Base-by-base conservation (phyloP, 2,888 invertebrate species). In the Phrixothrix hirtus region DNA sequence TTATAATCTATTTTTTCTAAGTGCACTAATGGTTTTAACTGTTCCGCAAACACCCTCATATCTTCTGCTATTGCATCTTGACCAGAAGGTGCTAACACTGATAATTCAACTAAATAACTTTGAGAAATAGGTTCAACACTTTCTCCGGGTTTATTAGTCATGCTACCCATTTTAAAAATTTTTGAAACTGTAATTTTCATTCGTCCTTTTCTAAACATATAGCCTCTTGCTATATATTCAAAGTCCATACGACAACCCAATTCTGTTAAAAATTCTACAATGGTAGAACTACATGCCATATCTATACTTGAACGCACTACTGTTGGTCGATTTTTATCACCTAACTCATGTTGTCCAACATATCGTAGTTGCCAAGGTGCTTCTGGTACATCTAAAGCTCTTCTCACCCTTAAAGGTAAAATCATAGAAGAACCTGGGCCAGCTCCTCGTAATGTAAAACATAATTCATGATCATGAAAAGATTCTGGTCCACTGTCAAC, bases 101-200 rank as follows among this genome's bases (percentile, higher is more conserved):
- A 95, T 58, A 97, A 78, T 75, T 97, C 96, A 1, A 97, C 96
- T 17, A 96, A 81, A 76, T 95, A 93, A 68, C 95, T 95, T 69
- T 90, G 89, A 1, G 94, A 92, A 64, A 96, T 87, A 0, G 93
- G 86, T 70, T 96, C 95, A 29, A 86, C 78, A 63, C 81, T 81
- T 59, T 88, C 87, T 25, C 82, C 78, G 15, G 83, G 79, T 69
- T 88, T 88, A 26, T 85, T 86, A 56, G 85, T 84, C 75, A 86
- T 85, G 44, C 88, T 87, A 30, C 71, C 71, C 67, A 75, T 70
- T 82, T 93, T 94, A 67, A 90, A 93, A 49, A 96, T 88, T 76
- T 96, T 96, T 0, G 95, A 92, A 0, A 97, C 95, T 1, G 94
- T 95, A 12, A 96, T 90, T 76, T 97, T 97, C 93, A 97, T 95